Evolutionary conservation across 64 coral and sea anemone genomes (phyloP).

Genomic region (Montipora capricornis): DNA sequence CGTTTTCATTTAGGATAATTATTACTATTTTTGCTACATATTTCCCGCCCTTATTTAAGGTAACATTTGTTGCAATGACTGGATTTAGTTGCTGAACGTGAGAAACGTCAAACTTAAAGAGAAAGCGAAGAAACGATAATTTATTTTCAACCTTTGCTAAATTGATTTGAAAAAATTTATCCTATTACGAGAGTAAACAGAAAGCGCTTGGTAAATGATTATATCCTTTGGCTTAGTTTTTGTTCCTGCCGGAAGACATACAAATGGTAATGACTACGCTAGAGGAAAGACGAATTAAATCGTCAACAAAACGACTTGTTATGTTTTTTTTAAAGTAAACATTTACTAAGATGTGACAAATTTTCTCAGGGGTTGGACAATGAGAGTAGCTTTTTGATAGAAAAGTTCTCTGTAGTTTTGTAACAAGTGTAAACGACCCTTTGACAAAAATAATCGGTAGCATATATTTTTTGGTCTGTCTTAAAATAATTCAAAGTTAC

Average conservation of each 20-base stretch:
- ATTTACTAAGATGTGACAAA: background rate
- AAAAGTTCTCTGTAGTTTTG: background rate
- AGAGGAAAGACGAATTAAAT: conserved; percentile 34
- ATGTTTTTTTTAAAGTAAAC: background rate
- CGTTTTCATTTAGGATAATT: background rate
- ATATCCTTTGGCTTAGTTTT: conserved; percentile 5
- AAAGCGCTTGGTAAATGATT: conserved; percentile 25
- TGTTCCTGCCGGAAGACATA: background rate
- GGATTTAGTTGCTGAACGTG: background rate
- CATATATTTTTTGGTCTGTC: too few relatives aligned
- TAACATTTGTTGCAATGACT: background rate
- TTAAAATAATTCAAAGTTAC: too few relatives aligned
- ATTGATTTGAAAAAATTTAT: background rate
- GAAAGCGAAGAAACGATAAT: background rate
- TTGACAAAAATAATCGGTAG: background rate
- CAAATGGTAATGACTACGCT: conserved; percentile 24
- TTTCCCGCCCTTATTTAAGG: background rate
- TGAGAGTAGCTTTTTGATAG: background rate
- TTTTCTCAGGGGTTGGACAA: background rate
- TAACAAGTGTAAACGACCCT: background rate
- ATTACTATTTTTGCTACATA: background rate
- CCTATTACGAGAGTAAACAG: conserved; percentile 1
- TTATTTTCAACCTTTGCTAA: background rate
- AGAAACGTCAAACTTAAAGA: background rate
- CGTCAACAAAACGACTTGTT: conserved; percentile 5